Evolutionary conservation across 2,888 invertebrate species (phyloP).

Genomic region (Metellina segmentata): DNA sequence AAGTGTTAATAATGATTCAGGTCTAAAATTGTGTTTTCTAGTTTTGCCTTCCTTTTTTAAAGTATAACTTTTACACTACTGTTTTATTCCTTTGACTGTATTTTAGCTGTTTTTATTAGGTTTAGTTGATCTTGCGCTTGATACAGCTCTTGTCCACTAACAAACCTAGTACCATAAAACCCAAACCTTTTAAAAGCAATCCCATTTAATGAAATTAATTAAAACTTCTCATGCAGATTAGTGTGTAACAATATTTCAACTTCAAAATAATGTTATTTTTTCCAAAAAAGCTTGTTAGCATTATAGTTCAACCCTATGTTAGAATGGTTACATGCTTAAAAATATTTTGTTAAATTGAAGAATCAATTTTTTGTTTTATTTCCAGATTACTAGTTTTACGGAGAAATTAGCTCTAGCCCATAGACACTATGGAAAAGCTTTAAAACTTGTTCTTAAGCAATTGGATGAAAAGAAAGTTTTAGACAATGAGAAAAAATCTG

Average conservation of each 20-base stretch:
- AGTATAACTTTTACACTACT: too few species aligned
- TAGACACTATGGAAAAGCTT: slow-evolving; percentile 90
- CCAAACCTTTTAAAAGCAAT: too few species aligned
- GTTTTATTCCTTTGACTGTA: too few species aligned
- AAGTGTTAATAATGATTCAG: too few species aligned
- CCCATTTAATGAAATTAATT: not conserved
- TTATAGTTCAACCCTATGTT: too few species aligned
- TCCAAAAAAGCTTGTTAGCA: not conserved
- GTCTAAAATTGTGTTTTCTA: too few species aligned
- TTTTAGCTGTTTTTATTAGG: too few species aligned
- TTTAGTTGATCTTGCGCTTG: too few species aligned
- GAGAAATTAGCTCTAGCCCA: slow-evolving; percentile 88
- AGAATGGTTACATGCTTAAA: not conserved
- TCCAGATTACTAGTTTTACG: slow-evolving; percentile 84
- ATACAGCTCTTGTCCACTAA: too few species aligned
- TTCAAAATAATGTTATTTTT: not conserved
- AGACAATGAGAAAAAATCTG: slow-evolving; percentile 84
- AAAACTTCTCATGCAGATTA: not conserved
- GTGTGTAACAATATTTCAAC: not conserved
- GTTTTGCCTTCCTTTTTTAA: too few species aligned
- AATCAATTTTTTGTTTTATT: slow-evolving; percentile 32
- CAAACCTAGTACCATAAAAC: too few species aligned
- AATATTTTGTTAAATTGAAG: not conserved
- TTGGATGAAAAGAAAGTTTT: slow-evolving; percentile 90
- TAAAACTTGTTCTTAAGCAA: slow-evolving; percentile 88